Percentiles rank a stretch among this genome's conserved stretches.
Evolutionary conservation across 92 coral and sea anemone species (phyloP).

Genomic region (Phenganax stokvisi): DNA sequence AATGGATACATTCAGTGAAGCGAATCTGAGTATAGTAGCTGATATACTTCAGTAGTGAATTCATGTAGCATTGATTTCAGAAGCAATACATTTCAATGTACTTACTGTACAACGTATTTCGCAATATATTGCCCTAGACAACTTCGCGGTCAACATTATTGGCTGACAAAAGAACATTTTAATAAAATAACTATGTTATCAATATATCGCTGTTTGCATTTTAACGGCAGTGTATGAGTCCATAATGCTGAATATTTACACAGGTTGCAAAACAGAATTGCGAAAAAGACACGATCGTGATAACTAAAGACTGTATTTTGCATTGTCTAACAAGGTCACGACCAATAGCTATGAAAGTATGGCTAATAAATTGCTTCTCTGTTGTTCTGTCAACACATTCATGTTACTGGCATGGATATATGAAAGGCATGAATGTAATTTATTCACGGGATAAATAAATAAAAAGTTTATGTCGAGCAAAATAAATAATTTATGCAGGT

Average conservation of each 20-base stretch:
- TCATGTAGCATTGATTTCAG: no score
- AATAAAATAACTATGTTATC: conserved; percentile 11
- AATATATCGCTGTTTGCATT: background rate
- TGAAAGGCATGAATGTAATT: conserved; percentile 52
- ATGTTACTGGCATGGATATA: background rate
- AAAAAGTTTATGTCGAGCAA: conserved; percentile 77
- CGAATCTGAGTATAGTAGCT: no score
- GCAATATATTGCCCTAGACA: no score
- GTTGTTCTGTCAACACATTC: conserved; percentile 1
- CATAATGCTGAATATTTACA: conserved; percentile 8
- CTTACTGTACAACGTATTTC: no score
- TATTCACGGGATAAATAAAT: conserved; percentile 99
- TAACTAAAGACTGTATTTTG: background rate
- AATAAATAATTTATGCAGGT: conserved; percentile 77
- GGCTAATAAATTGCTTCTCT: background rate
- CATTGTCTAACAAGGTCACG: conserved; percentile 11
- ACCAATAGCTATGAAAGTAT: background rate
- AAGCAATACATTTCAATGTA: no score
- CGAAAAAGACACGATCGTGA: background rate
- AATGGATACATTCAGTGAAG: no score
- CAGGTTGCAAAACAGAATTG: background rate
- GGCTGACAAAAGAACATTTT: conserved; percentile 15
- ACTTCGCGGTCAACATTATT: background rate
- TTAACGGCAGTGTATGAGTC: background rate
- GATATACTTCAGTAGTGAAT: no score